Evolutionary conservation across 2,113 vertebrate species (phyloP).

Genomic region (Oreochromis aureus): DNA sequence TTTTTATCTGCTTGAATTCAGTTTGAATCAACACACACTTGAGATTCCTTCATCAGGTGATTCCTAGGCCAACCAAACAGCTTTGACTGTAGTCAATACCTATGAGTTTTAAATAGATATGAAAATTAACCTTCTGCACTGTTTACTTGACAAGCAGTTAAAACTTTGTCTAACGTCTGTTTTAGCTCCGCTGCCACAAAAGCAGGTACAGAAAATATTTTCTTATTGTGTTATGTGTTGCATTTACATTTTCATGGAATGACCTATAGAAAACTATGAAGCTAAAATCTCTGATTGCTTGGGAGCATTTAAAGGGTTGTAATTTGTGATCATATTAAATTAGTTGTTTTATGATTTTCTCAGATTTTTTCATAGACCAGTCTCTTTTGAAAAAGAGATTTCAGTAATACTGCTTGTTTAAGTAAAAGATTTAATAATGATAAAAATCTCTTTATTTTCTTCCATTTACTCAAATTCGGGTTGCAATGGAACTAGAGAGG

Average conservation of each 20-base stretch:
- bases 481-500: background rate
- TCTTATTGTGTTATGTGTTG: background rate
- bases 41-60: background rate
- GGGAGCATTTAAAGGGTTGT: background rate
- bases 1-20: background rate
- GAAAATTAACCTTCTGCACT: background rate
- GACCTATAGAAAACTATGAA: background rate
- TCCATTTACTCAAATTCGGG: background rate
- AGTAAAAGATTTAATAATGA: background rate
- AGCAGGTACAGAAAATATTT: background rate
- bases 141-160: background rate
- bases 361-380: background rate
- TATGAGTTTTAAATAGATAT: background rate
- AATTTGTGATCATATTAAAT: background rate
- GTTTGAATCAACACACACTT: background rate
- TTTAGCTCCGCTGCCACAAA: background rate
- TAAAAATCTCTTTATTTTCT: background rate
- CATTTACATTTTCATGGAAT: background rate
- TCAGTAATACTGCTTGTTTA: background rate
- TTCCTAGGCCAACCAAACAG: background rate
- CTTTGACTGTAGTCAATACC: background rate
- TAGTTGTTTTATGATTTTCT: accelerated
- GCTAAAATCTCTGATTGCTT: background rate
- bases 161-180: background rate
- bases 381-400: background rate